Evolutionary conservation across 2,797 vertebrate species (phyloP).

Genomic region (Falco peregrinus): DNA sequence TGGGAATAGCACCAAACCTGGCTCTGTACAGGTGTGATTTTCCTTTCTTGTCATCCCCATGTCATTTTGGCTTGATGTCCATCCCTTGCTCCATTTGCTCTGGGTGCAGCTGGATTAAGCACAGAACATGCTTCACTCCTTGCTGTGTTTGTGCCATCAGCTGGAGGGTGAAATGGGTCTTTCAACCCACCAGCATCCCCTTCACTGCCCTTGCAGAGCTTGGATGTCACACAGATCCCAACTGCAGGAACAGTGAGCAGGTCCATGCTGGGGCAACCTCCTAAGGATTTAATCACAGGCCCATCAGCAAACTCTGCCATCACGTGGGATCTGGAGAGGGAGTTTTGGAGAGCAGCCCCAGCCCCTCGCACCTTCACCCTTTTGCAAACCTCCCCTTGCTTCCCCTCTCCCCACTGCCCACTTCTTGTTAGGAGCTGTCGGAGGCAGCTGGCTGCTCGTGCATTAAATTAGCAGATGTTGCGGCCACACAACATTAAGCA

Average conservation of each 20-base stretch:
- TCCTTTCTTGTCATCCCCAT: neutral
- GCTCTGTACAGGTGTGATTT: neutral
- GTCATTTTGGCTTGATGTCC: neutral
- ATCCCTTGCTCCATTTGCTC: neutral
- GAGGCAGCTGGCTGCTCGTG: conserved; percentile 65
- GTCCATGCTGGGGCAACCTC: neutral
- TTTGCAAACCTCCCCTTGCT: neutral
- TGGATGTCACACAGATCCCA: neutral
- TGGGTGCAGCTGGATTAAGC: neutral
- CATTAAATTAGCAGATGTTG: conserved; percentile 77
- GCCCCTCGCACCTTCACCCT: neutral
- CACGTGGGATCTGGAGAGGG: neutral
- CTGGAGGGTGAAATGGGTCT: accelerated
- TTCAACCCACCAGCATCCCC: neutral
- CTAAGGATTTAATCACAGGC: accelerated
- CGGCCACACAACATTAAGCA: conserved; percentile 65
- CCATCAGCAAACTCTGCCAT: neutral
- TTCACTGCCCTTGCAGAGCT: neutral
- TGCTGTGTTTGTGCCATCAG: neutral
- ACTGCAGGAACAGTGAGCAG: neutral
- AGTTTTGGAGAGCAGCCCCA: neutral
- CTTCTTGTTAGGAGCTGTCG: conserved; percentile 65
- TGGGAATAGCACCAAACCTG: neutral
- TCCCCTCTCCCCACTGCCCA: conserved; percentile 4
- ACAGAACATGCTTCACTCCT: neutral